These are phyloP conservation scores for Pachycephus smyrnensis DNA, from an alignment of 2,888 invertebrate genomes.

Conservation along the genomic window DNA sequence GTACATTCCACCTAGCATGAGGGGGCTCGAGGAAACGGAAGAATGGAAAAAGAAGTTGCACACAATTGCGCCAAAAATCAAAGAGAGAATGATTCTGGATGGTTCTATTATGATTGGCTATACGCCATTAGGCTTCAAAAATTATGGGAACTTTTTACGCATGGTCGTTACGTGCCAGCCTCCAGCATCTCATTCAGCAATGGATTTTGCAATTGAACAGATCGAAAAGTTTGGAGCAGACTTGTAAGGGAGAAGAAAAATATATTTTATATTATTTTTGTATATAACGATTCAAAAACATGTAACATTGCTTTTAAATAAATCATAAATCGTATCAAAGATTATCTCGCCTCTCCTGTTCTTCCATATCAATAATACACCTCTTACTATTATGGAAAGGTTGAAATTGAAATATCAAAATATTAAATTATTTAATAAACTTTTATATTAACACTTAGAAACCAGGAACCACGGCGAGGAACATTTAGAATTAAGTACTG, in stretches of 20 bases:
- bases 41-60: constrained; percentile 70
- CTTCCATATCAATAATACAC: too few species aligned
- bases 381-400: too few species aligned
- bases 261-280: too few species aligned
- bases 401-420: too few species aligned
- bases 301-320: too few species aligned
- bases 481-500: too few species aligned
- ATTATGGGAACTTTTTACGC: constrained; percentile 81
- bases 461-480: too few species aligned
- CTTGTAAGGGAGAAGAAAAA: constrained; percentile 29
- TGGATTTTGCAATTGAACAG: constrained; percentile 74
- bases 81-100: constrained; percentile 75
- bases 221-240: constrained; percentile 74
- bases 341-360: too few species aligned
- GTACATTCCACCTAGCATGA: constrained; percentile 72
- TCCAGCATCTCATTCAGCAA: constrained; percentile 69
- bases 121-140: constrained; percentile 74
- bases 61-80: constrained; percentile 76
- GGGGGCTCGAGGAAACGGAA: constrained; percentile 62
- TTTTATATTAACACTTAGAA: too few species aligned
- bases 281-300: too few species aligned
- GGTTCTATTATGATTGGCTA: constrained; percentile 84
- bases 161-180: constrained; percentile 82
- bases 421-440: too few species aligned
- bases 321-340: too few species aligned